These are phyloP conservation scores for Contarinia nasturtii DNA, from an alignment of 1,140 invertebrate species.

Conservation along the genomic window DNA sequence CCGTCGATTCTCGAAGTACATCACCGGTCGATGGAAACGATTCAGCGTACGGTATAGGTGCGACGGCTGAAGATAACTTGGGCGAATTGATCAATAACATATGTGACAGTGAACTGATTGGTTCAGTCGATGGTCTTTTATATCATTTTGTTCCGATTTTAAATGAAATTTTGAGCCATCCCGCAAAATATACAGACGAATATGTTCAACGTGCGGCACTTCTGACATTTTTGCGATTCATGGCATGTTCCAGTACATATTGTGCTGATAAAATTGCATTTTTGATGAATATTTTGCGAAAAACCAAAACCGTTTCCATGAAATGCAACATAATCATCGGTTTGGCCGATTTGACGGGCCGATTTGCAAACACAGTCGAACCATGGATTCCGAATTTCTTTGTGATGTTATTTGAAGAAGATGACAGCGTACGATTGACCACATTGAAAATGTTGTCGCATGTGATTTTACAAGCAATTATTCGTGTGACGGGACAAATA, in stretches of 20 bases:
- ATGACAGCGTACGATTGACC: constrained; percentile 51
- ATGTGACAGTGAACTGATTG: constrained; percentile 58
- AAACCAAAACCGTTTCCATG: constrained; percentile 48
- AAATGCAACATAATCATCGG: constrained; percentile 73
- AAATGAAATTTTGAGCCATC: constrained; percentile 25
- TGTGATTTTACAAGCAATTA: constrained; percentile 87
- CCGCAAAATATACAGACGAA: constrained; percentile 33
- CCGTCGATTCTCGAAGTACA: no score
- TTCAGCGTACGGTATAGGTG: constrained; percentile 46
- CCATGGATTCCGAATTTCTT: constrained; percentile 83
- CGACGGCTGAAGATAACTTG: constrained; percentile 69
- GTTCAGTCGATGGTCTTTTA: constrained; percentile 33
- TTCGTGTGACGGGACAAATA: constrained; percentile 85
- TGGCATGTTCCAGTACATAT: constrained; percentile 67
- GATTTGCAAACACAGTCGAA: constrained; percentile 83
- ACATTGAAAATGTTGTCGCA: constrained; percentile 72
- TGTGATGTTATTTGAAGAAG: constrained; percentile 51
- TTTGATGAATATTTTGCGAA: constrained; percentile 71
- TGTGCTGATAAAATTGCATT: constrained; percentile 63
- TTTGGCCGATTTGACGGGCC: constrained; percentile 64
- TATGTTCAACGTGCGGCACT: constrained; percentile 49
- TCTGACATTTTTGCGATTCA: constrained; percentile 60
- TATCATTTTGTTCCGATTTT: constrained; percentile 25
- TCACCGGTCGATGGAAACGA: not conserved
- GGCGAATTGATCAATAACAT: constrained; percentile 59